Evolutionary conservation across 64 coral and sea anemone species (phyloP).

Genomic region (Dendronephthya gigantea): DNA sequence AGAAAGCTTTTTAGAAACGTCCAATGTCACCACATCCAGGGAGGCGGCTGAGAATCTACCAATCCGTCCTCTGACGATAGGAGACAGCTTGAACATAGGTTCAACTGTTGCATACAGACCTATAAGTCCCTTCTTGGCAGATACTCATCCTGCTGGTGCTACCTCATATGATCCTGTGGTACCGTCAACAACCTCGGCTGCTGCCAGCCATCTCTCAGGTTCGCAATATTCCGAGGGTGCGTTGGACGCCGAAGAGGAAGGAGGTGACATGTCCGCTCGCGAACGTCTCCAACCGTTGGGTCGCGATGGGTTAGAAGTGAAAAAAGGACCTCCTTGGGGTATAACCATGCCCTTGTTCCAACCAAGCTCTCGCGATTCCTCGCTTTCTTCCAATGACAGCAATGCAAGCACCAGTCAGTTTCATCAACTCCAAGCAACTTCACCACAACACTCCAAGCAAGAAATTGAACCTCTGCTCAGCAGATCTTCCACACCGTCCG

Average conservation of each 20-base stretch:
- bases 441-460: background rate
- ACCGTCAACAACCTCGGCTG: background rate
- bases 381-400: background rate
- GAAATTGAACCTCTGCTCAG: background rate
- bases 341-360: background rate
- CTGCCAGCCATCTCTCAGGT: background rate
- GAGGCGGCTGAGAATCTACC: background rate
- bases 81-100: background rate
- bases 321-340: background rate
- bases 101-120: background rate
- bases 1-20: background rate
- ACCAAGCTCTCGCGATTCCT: background rate
- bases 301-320: background rate
- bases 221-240: background rate
- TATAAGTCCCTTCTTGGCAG: background rate
- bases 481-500: background rate
- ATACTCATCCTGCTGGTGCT: background rate
- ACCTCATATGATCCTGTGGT: background rate
- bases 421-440: background rate
- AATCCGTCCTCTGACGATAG: background rate
- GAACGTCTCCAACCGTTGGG: slow-evolving; percentile 5
- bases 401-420: background rate
- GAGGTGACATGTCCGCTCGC: background rate
- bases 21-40: background rate
- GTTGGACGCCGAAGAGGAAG: background rate